Evolutionary conservation across 2,888 invertebrate species (phyloP).

Genomic region (Andrena flavipes): DNA sequence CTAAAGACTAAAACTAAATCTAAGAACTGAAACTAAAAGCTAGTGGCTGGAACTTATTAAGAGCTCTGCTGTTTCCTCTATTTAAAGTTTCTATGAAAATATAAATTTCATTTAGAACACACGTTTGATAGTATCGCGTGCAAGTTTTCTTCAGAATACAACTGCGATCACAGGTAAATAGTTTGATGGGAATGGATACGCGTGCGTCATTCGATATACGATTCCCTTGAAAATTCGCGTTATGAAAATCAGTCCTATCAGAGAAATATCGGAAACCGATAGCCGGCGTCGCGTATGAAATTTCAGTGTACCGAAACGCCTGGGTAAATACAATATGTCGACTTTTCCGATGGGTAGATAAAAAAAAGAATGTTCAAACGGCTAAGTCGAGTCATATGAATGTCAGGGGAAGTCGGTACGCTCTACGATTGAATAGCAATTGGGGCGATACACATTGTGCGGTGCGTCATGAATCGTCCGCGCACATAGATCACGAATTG

Average conservation of each 20-base stretch:
- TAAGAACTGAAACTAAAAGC: no score
- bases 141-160: background rate
- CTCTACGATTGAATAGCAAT: conserved; percentile 24
- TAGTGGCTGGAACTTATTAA: no score
- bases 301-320: background rate
- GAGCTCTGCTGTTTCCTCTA: no score
- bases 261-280: conserved; percentile 19
- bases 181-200: background rate
- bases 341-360: background rate
- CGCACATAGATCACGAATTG: background rate
- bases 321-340: background rate
- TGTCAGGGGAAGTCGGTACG: background rate
- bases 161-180: background rate
- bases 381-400: background rate
- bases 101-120: no score
- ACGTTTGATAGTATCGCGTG: background rate
- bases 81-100: no score
- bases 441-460: conserved; percentile 4
- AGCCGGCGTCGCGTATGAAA: conserved; percentile 5
- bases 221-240: conserved; percentile 1
- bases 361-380: background rate
- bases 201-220: background rate
- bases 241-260: conserved; percentile 14
- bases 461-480: conserved; percentile 33
- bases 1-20: no score